Base-by-base conservation (phyloP, 2,888 invertebrate species). In the Tachina fera region DNA sequence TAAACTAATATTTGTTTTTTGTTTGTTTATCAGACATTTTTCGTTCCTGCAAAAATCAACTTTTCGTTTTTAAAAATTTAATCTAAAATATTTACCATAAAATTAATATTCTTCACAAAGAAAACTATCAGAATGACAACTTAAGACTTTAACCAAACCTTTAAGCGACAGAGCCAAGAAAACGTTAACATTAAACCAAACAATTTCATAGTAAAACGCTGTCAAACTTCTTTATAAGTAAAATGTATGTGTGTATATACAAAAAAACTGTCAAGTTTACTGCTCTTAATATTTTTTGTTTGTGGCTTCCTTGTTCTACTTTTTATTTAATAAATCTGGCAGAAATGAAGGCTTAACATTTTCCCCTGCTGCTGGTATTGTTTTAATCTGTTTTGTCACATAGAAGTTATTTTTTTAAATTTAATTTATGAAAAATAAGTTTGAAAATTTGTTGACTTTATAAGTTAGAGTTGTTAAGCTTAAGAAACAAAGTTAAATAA, bases 311-410 rank as follows among this genome's bases (percentile, higher is more conserved):
- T 53, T n/a, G 13, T 51, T 58, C 41, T 58, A 13, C 19, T 11
- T 41, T 58, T 67, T 45, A 13, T 60, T 53, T 16, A 53, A 45
- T 31, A 19, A 47, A 60, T 74, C 51, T 60, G 8, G 49, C 61
- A 70, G 70, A 47, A 63, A 56, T n/a, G 31, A 82, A 56, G 63
- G 56, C 70, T 82, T 82, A 82, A 82, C 63, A 41, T 43, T 60
- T 58, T 72, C 6, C 39, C 3, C 3, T 3, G 16, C n/a, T 13
- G 13, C 39, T n/a, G 4, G 49, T 56, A 14, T 63, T 22, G 22
- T 61, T 13, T 70, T 71, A 41, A 45, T 31, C 16, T 43, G 19
- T 56, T 70, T 71, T 78, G 77, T 61, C 13, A 16, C 31, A 39
- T 31, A 79, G 14, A 43, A 53, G 31, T 63, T 79, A 45, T 71